Base-by-base conservation (phyloP, 2,113 vertebrate species). In the Dascyllus trimaculatus region DNA sequence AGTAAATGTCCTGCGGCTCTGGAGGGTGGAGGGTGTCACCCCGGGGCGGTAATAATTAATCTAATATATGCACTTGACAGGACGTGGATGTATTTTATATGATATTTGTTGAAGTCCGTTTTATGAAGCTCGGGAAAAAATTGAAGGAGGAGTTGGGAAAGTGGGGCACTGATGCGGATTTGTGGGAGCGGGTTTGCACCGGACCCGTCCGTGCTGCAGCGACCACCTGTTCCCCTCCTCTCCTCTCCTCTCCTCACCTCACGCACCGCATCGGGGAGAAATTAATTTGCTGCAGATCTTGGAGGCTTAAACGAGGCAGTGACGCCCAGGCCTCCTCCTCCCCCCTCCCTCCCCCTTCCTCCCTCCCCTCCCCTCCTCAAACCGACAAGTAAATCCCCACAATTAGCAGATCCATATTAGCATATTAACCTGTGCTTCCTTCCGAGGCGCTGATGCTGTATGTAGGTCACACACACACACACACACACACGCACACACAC, bases 391-490 rank as follows among this genome's bases (percentile, higher is more conserved):
- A 90, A 92, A 93, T 93, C 91, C 90, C 71, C 66, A 84, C 91
- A 92, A 93, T 94, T 94, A 93, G 91, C 90, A 91, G 91, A 91
- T 91, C 89, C 90, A 92, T 90, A 95, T 94, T 95, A 93, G 92
- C 92, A 94, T 95, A 94, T 93, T 92, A 95, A 93, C 92, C 92
- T 93, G 86, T 87, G 88, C 81, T 88, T 91, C 86, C 81, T 90
- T 88, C 80, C 68, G 75, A 81, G 76, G 78, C 86, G 85, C 90
- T 35, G n/a, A 57, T 91, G 85, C 73, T 85, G 13, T 93, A 95
- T 94, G 89, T 95, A 95, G 94, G 95, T 95, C 95, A 95, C 74
- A 88, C 84, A 82, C n/a, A n/a, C n/a, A n/a, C n/a, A n/a, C n/a
- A n/a, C n/a, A n/a, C n/a, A n/a, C n/a, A n/a, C n/a, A n/a, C n/a